Evolutionary conservation across 2,113 vertebrate genomes (phyloP).

Genomic region (Lepisosteus osseus): DNA sequence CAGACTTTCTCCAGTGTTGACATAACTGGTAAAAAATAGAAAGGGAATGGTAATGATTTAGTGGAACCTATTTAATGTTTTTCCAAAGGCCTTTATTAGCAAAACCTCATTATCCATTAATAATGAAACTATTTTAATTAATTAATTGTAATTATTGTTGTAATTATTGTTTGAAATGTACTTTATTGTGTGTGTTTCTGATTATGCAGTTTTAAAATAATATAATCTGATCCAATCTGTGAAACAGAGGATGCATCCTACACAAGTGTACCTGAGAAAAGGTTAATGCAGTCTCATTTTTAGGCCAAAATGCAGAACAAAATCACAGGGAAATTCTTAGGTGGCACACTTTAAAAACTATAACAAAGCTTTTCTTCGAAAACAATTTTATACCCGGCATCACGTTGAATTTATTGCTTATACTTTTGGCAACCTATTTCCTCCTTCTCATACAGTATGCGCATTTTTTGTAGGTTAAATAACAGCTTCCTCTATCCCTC

Average conservation of each 20-base stretch:
- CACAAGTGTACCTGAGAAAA: too few species aligned
- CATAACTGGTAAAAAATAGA: constrained; percentile 3
- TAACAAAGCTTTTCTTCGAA: too few species aligned
- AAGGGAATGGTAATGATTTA: neutral
- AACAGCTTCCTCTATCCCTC: neutral
- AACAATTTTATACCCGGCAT: too few species aligned
- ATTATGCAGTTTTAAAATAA: neutral
- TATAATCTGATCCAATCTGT: neutral
- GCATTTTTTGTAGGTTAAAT: neutral
- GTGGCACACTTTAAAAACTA: too few species aligned
- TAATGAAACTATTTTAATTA: neutral
- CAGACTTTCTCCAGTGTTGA: neutral
- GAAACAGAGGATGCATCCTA: too few species aligned
- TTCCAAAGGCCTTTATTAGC: neutral
- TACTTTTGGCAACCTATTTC: too few species aligned
- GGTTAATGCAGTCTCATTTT: too few species aligned
- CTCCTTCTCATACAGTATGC: neutral
- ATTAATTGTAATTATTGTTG: neutral
- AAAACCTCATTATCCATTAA: constrained; percentile 2
- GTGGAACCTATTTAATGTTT: neutral
- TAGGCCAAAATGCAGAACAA: too few species aligned
- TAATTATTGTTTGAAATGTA: neutral
- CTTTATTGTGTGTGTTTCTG: neutral
- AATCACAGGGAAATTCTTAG: too few species aligned
- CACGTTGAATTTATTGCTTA: too few species aligned